Percentiles rank a stretch among this genome's conserved stretches.
Evolutionary conservation across 2,113 vertebrate species (phyloP).

Genomic region (Plecturocebus donacophilus): DNA sequence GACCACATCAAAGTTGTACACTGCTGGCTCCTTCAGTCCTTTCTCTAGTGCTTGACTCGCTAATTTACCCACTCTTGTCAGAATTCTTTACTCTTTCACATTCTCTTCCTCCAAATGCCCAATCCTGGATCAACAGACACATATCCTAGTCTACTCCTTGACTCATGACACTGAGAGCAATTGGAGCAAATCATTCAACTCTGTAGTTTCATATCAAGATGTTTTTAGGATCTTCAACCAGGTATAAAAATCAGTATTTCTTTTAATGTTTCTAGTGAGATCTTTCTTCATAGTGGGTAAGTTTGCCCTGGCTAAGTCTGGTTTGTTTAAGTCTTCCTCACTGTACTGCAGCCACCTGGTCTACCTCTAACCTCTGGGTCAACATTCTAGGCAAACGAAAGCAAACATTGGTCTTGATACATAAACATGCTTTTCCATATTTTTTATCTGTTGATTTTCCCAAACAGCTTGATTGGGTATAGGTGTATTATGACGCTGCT

Average conservation of each 20-base stretch:
- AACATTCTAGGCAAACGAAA: background rate
- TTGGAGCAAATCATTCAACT: background rate
- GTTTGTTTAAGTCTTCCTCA: too few species aligned
- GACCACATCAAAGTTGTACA: background rate
- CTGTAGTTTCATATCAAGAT: background rate
- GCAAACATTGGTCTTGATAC: background rate
- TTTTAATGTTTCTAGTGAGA: background rate
- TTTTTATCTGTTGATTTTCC: background rate
- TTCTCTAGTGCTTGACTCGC: background rate
- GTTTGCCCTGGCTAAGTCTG: background rate
- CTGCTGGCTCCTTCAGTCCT: background rate
- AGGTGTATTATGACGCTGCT: background rate
- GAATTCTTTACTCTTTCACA: background rate
- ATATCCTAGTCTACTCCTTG: background rate
- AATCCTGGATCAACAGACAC: background rate
- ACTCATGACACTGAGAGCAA: background rate
- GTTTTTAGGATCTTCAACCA: background rate
- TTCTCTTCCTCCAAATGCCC: background rate
- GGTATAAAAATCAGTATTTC: background rate
- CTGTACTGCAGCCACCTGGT: background rate
- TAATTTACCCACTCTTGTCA: background rate
- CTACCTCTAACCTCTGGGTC: background rate
- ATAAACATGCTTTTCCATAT: background rate
- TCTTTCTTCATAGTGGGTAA: background rate
- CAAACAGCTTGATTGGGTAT: background rate